Conservation (phyloP, 2,113 vertebrate species). For the Deroptyus accipitrinus region DNA sequence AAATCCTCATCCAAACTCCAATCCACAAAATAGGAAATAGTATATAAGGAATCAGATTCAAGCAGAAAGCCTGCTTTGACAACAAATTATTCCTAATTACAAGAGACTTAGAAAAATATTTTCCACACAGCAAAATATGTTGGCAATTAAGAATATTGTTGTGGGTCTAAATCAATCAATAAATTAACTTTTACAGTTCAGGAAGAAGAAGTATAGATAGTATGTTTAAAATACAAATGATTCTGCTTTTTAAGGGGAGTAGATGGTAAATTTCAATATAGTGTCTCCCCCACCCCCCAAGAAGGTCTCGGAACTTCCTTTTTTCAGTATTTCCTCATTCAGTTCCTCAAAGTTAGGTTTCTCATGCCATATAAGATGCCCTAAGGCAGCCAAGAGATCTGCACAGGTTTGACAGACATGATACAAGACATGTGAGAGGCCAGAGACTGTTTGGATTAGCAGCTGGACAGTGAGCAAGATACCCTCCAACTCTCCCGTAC, state of each 20-base stretch:
- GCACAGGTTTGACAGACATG: not conserved
- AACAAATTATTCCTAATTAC: not conserved
- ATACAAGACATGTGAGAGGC: not conserved
- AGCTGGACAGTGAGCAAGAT: not conserved
- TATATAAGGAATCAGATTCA: not conserved
- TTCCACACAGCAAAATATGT: not conserved
- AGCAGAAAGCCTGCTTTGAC: not conserved
- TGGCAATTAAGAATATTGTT: not conserved
- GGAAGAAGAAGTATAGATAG: not conserved
- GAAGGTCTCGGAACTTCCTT: not conserved
- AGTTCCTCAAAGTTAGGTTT: not conserved
- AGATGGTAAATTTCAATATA: not conserved
- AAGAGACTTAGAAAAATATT: not conserved
- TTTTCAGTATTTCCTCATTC: not conserved
- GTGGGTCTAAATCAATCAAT: not conserved
- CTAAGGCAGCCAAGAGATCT: not conserved
- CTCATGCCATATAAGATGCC: not conserved
- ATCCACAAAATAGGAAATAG: not conserved
- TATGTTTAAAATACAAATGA: not conserved
- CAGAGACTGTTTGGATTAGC: not conserved
- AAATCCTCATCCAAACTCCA: not conserved
- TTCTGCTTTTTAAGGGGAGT: not conserved
- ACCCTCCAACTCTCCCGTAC: accelerated
- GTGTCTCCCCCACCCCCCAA: not conserved
- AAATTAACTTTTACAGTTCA: not conserved